A percentile compares a stretch with the other conserved stretches of the same genome.
These are phyloP conservation scores for Operophtera brumata DNA, from an alignment of 2,888 invertebrate species.

Conservation along the genomic window DNA sequence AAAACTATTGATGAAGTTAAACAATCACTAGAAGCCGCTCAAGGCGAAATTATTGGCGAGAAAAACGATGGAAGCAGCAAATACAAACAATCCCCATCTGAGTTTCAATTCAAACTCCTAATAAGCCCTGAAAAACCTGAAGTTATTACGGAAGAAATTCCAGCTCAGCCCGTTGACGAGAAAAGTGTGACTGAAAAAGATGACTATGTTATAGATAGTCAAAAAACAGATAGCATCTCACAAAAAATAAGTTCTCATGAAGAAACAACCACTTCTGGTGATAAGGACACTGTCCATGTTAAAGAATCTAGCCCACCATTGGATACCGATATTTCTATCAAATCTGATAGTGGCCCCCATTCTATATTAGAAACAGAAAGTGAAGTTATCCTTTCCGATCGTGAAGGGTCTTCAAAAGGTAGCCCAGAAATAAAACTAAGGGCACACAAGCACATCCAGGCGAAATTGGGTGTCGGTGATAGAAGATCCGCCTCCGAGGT, in stretches of 20 bases:
- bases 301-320: conserved; percentile 71
- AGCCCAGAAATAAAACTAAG: conserved; percentile 72
- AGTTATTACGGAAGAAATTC: conserved; percentile 81
- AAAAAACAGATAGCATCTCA: conserved; percentile 67
- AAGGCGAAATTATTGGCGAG: conserved; percentile 84
- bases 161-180: conserved; percentile 68
- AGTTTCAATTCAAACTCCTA: conserved; percentile 85
- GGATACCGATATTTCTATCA: conserved; percentile 67
- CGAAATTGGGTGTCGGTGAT: conserved; percentile 77
- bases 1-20: conserved; percentile 87
- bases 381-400: conserved; percentile 67
- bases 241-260: conserved; percentile 70
- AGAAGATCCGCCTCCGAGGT: conserved; percentile 89
- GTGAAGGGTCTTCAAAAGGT: conserved; percentile 70
- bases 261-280: conserved; percentile 78
- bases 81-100: conserved; percentile 86
- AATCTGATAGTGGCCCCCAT: conserved; percentile 76
- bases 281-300: conserved; percentile 69
- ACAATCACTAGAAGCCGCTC: conserved; percentile 85
- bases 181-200: conserved; percentile 50
- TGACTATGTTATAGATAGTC: conserved; percentile 52
- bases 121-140: conserved; percentile 79
- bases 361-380: conserved; percentile 77
- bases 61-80: conserved; percentile 83
- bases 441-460: conserved; percentile 71